Evolutionary conservation across 2,113 vertebrate species (phyloP).

Genomic region (Malurus cyaneus): DNA sequence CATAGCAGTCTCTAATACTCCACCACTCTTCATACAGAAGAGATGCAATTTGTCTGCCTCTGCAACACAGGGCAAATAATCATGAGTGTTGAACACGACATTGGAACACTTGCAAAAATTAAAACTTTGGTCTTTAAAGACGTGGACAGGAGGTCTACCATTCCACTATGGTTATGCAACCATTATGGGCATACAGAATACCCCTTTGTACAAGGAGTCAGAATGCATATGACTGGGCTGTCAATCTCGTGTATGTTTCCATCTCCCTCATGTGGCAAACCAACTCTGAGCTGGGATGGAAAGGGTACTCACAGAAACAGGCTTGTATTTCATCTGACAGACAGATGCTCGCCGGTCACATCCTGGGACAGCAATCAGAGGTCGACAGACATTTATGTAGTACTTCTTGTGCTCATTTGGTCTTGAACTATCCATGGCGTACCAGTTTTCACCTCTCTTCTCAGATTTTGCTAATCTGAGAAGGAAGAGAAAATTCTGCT

Average conservation of each 20-base stretch:
- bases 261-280: neutral
- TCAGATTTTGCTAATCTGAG: constrained; percentile 83
- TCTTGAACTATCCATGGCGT: constrained; percentile 75
- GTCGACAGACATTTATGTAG: constrained; percentile 91
- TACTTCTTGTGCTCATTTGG: constrained; percentile 76
- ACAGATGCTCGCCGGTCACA: constrained; percentile 85
- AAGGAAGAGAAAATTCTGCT: neutral
- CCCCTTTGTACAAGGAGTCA: neutral
- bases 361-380: constrained; percentile 79
- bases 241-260: neutral
- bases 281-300: neutral
- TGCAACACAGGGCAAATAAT: neutral
- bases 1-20: neutral
- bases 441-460: constrained; percentile 82
- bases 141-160: neutral
- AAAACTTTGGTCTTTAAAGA: neutral
- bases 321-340: constrained; percentile 83
- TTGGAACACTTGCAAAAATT: neutral
- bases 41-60: neutral
- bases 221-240: neutral
- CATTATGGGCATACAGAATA: neutral
- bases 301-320: constrained; percentile 49
- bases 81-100: accelerated
- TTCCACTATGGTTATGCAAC: neutral
- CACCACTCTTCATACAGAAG: neutral